Evolutionary conservation across 2,888 invertebrate species (phyloP), one percentile per base, ranked within the genome.

Genomic region (Acanthacorydalis orientalis): DNA sequence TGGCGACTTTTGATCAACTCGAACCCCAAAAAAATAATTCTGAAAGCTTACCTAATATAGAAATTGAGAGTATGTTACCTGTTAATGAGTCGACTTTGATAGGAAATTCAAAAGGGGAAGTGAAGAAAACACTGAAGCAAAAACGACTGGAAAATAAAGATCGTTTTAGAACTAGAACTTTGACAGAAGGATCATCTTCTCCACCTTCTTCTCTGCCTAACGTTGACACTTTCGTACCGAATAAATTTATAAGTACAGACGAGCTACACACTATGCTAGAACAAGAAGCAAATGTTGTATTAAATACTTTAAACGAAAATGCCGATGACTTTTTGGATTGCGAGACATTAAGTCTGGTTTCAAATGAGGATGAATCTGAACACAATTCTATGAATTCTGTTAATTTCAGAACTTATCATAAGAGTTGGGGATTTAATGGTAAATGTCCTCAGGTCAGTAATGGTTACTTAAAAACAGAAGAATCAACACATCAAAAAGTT

Each of bases 341-440:
- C 54, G 78, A 78, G 59, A 78, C 77, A 0, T 57, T 84, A 52
- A 83, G 82, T 58, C 60, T 78, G 39, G 80, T 82, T 1, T 80
- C 82, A 46, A 80, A 80, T 56, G 83, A 82, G 50, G 81, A 81
- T 47, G 80, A 81, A 54, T 78, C 78, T 16, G 80, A 82, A 59
- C 68, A 73, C 16, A 74, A 73, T 59, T 70, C 75, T 47, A 68
- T 72, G 9, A 68, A 72, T 57, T 70, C 75, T 48, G 67, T 73
- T 2, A 72, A 73, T 55, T 72, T 74, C 67, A 70, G 72, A 64
- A 75, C 75, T 1, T 75, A 75, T 60, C 73, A 74, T 39, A 72
- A 68, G 60, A 65, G 63, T 61, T 60, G 60, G 59, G 71, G 72
- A 54, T 67, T 69, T 55, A 64, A 68, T 44, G 69, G 69, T 53